A percentile compares a stretch with the other conserved stretches of the same genome.
Evolutionary conservation across 2,888 invertebrate species (phyloP).

Genomic region (Doris montereyensis): DNA sequence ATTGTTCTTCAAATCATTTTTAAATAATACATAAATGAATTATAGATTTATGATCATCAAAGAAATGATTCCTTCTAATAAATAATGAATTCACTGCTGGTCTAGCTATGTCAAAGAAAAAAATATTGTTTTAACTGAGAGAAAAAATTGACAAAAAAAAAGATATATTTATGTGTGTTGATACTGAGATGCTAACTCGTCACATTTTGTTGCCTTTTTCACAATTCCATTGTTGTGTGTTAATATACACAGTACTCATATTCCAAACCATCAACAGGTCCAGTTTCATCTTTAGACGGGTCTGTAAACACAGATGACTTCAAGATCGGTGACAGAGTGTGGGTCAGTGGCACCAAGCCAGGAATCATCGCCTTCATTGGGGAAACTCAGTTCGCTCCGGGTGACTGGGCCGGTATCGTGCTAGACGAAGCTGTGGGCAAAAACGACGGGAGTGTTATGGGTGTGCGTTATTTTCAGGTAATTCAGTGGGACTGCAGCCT

Average conservation of each 20-base stretch:
- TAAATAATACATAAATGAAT: too few relatives aligned
- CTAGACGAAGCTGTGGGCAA: slow-evolving; percentile 72
- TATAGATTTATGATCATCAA: too few relatives aligned
- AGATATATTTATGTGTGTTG: too few relatives aligned
- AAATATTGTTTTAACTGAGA: too few relatives aligned
- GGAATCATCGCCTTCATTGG: slow-evolving; percentile 72
- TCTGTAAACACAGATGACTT: slow-evolving; percentile 83
- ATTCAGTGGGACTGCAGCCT: background rate
- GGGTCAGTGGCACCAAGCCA: slow-evolving; percentile 75
- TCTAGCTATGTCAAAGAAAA: too few relatives aligned
- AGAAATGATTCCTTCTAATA: too few relatives aligned
- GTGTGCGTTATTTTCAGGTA: slow-evolving; percentile 69
- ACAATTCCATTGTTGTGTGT: background rate
- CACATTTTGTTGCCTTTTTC: background rate
- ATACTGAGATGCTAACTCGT: too few relatives aligned
- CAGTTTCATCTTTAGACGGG: slow-evolving; percentile 40
- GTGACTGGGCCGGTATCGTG: slow-evolving; percentile 73
- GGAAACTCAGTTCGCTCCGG: slow-evolving; percentile 72
- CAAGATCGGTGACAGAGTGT: slow-evolving; percentile 94
- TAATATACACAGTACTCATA: background rate
- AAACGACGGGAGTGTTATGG: slow-evolving; percentile 72
- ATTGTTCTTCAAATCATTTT: too few relatives aligned
- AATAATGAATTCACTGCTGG: too few relatives aligned
- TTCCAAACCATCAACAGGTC: slow-evolving; percentile 56
- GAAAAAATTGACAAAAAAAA: too few relatives aligned